Conservation (phyloP, 1,140 invertebrate genomes). For the Drosophila truncata region DNA sequence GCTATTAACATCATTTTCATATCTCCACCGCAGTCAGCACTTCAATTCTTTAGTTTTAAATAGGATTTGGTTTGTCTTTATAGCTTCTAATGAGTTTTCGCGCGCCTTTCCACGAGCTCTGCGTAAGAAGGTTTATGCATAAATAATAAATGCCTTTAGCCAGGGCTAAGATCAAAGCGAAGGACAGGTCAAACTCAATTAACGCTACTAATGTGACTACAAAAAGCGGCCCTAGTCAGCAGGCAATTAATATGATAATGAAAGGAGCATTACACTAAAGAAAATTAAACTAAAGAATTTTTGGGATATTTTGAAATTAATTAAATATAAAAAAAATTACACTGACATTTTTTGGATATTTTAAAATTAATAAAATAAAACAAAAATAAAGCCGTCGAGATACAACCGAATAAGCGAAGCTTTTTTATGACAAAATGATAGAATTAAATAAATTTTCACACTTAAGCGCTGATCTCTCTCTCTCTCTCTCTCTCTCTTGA, state of each 20-base stretch:
- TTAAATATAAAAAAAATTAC: no score
- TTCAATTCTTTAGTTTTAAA: conserved; percentile 7
- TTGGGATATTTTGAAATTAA: no score
- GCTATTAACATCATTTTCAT: no score
- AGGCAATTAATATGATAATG: conserved; percentile 47
- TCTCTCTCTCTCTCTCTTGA: no score
- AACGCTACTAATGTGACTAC: conserved; percentile 41
- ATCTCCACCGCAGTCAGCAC: not conserved
- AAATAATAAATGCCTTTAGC: conserved; percentile 24
- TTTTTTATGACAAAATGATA: no score
- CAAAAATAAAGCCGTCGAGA: no score
- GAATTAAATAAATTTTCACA: no score
- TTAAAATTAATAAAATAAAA: no score
- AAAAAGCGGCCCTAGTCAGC: conserved; percentile 13
- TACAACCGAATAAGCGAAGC: no score
- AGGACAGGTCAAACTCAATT: conserved; percentile 50
- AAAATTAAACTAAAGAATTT: no score
- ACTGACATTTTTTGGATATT: no score
- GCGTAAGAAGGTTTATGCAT: conserved; percentile 53
- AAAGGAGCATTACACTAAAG: conserved; percentile 6
- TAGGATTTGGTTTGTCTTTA: conserved; percentile 5
- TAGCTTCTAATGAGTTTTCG: conserved; percentile 38
- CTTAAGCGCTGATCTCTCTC: no score
- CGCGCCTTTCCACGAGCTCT: conserved; percentile 63
- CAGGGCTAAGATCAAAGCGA: conserved; percentile 38